Evolutionary conservation across 2,797 vertebrate species (phyloP), one percentile per base, ranked within the genome.

Genomic region (Eptatretus atami): DNA sequence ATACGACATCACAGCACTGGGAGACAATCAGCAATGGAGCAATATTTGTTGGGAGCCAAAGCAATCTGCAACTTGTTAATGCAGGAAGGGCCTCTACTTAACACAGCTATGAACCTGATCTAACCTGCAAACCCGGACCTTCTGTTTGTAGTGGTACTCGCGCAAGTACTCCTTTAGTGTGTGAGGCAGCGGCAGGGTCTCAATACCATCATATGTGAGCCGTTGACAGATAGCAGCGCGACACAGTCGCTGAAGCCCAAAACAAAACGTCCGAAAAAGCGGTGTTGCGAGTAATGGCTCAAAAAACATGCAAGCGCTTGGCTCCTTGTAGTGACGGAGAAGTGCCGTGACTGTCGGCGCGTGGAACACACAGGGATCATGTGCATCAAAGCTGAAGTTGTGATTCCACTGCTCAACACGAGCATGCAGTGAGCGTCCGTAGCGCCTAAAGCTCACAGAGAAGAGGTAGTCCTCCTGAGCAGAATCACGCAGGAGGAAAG

Each of bases 401-500:
- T 86, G 86, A 64, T 85, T 84, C 66, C 81, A 87, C 70, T 96
- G 86, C 76, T 96, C 86, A 52, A 95, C 93, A 68, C 90, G 81
- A 1, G 88, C 86, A 0, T 93, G 90, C 66, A 95, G 81, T 53
- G 88, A 96, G 53, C 86, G 86, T 64, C 88, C 92, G 69, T 88
- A 96, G 65, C 86, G 84, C 3, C 90, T 78, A 68, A 96, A 96
- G 74, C 87, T 95, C 67, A 96, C 87, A 0, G 86, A 95, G 72
- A 95, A 96, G 68, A 95, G 78, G 70, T 85, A 90, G 70, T 94
- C 83, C 10, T 95, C 86, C 68, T 96, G 90, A 64, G 90, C 85
- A 3, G 86, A 95, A 71, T 96, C 88, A 31, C 90, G 70, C 11
- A 96, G 75, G 67, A 96, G 76, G 69, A 95, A 96, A 0, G 90